A percentile compares a stretch with the other conserved stretches of the same genome.
phyloP scores from a whole-genome alignment of 2,113 vertebrate genomes.

The Labrus mixtus region DNA sequence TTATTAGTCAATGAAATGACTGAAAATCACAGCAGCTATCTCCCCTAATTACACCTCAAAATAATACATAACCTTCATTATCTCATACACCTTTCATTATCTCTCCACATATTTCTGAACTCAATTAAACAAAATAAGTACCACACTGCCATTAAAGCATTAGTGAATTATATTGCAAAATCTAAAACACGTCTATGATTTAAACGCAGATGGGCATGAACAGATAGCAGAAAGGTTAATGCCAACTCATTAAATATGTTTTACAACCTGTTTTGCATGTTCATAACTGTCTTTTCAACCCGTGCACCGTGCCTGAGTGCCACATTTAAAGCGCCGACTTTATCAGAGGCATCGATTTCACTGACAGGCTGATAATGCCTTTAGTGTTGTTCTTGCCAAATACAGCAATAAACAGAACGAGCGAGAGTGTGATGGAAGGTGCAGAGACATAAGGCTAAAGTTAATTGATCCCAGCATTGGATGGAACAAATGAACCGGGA shows the following conservation, averaged over 20 bases:
- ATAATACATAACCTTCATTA: constrained; percentile 55
- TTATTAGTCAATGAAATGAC: constrained; percentile 47
- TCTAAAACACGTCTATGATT: constrained; percentile 48
- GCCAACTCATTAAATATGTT: constrained; percentile 64
- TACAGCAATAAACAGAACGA: constrained; percentile 51
- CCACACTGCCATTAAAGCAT: constrained; percentile 31
- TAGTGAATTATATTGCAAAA: constrained; percentile 45
- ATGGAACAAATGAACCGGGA: constrained; percentile 24
- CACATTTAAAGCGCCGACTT: constrained; percentile 47
- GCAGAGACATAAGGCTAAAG: constrained; percentile 21
- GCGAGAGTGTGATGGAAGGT: neutral
- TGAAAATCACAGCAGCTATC: constrained; percentile 45
- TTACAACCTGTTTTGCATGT: constrained; percentile 64
- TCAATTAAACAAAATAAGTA: constrained; percentile 65
- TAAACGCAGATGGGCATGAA: constrained; percentile 37
- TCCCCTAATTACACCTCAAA: constrained; percentile 54
- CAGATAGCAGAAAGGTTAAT: constrained; percentile 47
- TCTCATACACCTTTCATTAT: constrained; percentile 59
- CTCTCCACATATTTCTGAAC: constrained; percentile 59
- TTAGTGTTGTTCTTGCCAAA: constrained; percentile 70
- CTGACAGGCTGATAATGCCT: constrained; percentile 66
- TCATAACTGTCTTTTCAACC: constrained; percentile 51
- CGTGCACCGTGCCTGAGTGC: constrained; percentile 22
- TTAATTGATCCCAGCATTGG: constrained; percentile 40
- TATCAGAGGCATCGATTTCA: constrained; percentile 69